Evolutionary conservation across 1,140 invertebrate species (phyloP).

Genomic region (Matsumurasca onukii): DNA sequence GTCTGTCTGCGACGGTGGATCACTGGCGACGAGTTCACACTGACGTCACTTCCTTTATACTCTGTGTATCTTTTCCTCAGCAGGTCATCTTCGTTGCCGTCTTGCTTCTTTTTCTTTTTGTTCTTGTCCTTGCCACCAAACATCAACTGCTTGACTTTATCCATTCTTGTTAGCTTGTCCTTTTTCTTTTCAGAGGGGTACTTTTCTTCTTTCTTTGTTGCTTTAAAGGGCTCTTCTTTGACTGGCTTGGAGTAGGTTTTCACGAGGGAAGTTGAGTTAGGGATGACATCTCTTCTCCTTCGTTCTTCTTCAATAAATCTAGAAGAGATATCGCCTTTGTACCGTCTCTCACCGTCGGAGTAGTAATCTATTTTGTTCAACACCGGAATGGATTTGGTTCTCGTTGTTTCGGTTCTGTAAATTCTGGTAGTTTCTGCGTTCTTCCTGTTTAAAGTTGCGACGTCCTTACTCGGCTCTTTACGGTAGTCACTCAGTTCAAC

Average conservation of each 20-base stretch:
- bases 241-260: conserved; percentile 27
- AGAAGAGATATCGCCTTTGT: conserved; percentile 4
- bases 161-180: conserved; percentile 28
- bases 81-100: conserved; percentile 32
- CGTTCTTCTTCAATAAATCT: conserved; percentile 15
- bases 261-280: conserved; percentile 14
- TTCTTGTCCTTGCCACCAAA: conserved; percentile 30
- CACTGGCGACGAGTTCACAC: conserved; percentile 20
- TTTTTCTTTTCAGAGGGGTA: conserved; percentile 25
- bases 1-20: conserved; percentile 4
- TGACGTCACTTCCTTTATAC: conserved; percentile 34
- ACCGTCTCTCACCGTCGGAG: conserved; percentile 16
- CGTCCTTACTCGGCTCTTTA: conserved; percentile 34
- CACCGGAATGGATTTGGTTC: conserved; percentile 18
- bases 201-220: conserved; percentile 18
- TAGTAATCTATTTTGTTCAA: conserved; percentile 20
- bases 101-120: conserved; percentile 21
- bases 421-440: conserved; percentile 5
- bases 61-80: conserved; percentile 36
- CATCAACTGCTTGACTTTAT: conserved; percentile 30
- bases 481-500: conserved; percentile 44
- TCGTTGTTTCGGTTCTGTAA: conserved; percentile 4
- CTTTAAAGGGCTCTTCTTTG: neutral
- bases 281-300: conserved; percentile 13
- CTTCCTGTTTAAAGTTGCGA: conserved; percentile 17